Conservation (phyloP, 2,797 vertebrate species). For the Manis crassicaudata region DNA sequence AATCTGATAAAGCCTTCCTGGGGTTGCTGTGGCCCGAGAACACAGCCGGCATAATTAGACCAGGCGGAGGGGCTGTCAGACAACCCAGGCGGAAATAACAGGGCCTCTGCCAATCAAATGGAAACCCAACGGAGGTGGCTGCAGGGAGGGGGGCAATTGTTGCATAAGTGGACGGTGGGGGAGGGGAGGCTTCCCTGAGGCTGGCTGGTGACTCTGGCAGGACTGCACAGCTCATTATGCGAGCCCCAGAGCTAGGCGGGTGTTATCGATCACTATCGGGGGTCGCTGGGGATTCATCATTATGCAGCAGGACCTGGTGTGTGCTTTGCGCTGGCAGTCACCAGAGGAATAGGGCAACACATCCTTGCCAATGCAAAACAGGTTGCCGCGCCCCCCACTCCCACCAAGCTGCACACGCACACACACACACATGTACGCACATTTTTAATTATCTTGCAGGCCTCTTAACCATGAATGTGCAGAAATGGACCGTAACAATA, state of each 20-base stretch:
- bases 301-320: constrained; percentile 51
- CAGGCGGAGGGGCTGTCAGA: constrained; percentile 62
- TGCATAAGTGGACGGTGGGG: constrained; percentile 61
- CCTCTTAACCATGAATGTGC: background rate
- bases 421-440: too few species aligned
- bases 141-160: background rate
- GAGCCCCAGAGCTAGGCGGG: constrained; percentile 50
- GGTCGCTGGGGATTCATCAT: constrained; percentile 62
- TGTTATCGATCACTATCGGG: constrained; percentile 77
- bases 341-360: background rate
- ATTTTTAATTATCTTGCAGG: background rate
- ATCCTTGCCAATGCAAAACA: constrained; percentile 31
- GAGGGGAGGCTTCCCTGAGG: constrained; percentile 63
- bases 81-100: constrained; percentile 72
- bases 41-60: constrained; percentile 62
- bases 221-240: constrained; percentile 70
- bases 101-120: constrained; percentile 75
- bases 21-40: background rate
- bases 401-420: background rate
- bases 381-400: background rate
- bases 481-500: background rate
- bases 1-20: constrained; percentile 74
- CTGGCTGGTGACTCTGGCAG: constrained; percentile 58
- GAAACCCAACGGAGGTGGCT: constrained; percentile 49
- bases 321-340: background rate